Conservation (phyloP, 2,797 vertebrate genomes). For the Merluccius polli region DNA sequence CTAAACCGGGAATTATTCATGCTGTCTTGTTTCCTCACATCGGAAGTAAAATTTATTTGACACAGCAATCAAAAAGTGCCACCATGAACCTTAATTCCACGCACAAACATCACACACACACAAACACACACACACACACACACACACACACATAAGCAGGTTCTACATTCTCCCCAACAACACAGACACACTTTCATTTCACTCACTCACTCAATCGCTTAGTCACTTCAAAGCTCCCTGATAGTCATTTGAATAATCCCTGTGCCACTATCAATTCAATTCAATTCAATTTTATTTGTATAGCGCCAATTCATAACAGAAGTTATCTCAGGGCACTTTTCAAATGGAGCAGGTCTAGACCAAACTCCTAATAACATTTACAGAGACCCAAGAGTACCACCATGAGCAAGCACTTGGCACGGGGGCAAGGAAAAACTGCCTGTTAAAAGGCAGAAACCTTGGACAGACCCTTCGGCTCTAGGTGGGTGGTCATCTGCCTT, state of each 20-base stretch:
- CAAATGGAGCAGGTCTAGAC: too few species aligned
- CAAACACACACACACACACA: background rate
- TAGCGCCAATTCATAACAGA: too few species aligned
- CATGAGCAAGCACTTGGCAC: too few species aligned
- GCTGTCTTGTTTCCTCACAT: background rate
- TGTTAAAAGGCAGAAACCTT: too few species aligned
- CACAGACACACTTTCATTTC: background rate
- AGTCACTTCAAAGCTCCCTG: background rate
- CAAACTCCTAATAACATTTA: too few species aligned
- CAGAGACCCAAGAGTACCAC: too few species aligned
- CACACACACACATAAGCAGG: background rate
- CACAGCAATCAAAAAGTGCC: background rate
- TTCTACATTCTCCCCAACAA: background rate
- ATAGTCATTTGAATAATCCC: constrained; percentile 13
- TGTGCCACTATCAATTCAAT: background rate
- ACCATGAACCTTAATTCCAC: background rate
- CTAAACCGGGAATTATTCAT: background rate
- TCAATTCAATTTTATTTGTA: too few species aligned
- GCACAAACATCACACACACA: constrained; percentile 1
- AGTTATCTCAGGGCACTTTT: too few species aligned
- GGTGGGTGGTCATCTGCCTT: too few species aligned
- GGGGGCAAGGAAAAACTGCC: too few species aligned
- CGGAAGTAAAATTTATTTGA: background rate
- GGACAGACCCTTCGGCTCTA: too few species aligned
- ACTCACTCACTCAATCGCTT: constrained; percentile 1